Percentiles rank a stretch among this genome's conserved stretches.
Conservation (phyloP, 2,797 vertebrate genomes). For the Malacoctenus gilli region DNA sequence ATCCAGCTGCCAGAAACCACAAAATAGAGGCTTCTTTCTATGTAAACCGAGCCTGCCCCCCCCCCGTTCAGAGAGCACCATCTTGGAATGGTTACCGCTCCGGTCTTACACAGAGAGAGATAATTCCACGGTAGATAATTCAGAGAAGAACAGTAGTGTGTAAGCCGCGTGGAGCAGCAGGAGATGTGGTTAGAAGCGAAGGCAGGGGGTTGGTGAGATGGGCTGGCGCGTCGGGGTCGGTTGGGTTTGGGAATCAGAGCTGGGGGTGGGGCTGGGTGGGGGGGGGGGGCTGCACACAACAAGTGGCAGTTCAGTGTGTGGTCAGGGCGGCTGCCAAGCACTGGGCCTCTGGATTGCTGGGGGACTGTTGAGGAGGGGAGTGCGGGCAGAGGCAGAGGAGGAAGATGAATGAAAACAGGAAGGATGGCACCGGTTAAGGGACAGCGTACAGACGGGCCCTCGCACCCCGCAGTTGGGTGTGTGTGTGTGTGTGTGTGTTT, state of each 20-base stretch:
- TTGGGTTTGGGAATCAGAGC: constrained; percentile 57
- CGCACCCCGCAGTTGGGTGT: constrained; percentile 51
- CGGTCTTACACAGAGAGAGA: constrained; percentile 48
- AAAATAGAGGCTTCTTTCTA: constrained; percentile 48
- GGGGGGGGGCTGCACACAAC: constrained; percentile 65
- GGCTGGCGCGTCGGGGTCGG: constrained; percentile 54
- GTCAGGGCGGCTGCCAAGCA: constrained; percentile 80
- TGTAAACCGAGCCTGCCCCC: constrained; percentile 48
- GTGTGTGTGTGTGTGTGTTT: not conserved
- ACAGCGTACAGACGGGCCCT: constrained; percentile 71
- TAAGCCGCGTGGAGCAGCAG: constrained; percentile 56
- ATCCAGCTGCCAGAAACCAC: constrained; percentile 43
- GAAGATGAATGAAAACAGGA: constrained; percentile 83
- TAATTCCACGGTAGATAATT: constrained; percentile 62
- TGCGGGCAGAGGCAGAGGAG: constrained; percentile 63
- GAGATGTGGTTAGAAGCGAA: constrained; percentile 66
- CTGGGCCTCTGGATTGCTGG: constrained; percentile 79
- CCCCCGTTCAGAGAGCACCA: constrained; percentile 40
- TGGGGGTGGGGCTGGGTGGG: constrained; percentile 34
- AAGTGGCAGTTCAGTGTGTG: constrained; percentile 83
- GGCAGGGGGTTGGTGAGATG: constrained; percentile 33
- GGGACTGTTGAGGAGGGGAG: constrained; percentile 65
- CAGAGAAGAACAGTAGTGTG: constrained; percentile 65
- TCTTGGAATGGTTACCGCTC: constrained; percentile 59
- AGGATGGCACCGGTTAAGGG: constrained; percentile 84